A percentile compares a stretch with the other conserved stretches of the same genome.
These are phyloP conservation scores for Brachionus rubens DNA, from an alignment of 1,140 invertebrate genomes.

Conservation along the genomic window DNA sequence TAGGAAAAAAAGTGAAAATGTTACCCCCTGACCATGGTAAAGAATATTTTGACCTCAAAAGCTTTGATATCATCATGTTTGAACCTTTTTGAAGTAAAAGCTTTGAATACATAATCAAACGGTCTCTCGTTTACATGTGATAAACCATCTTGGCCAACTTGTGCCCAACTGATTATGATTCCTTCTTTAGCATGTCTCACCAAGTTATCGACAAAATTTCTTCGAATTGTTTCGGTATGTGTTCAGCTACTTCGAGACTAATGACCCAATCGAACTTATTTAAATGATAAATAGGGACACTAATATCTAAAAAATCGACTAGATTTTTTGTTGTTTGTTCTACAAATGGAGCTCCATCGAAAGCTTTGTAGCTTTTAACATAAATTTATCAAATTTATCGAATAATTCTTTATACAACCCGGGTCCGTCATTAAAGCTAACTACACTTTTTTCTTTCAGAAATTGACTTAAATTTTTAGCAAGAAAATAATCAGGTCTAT, in stretches of 20 bases:
- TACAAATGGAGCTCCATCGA: slow-evolving; percentile 29
- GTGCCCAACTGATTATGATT: slow-evolving; percentile 27
- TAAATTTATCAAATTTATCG: neutral
- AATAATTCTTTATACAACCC: slow-evolving; percentile 13
- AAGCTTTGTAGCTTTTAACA: slow-evolving; percentile 11
- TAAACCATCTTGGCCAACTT: neutral
- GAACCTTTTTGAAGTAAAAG: neutral
- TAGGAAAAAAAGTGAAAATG: too few species aligned
- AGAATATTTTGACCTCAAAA: neutral
- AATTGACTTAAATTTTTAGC: neutral
- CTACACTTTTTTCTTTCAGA: neutral
- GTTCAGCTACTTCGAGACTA: slow-evolving; percentile 28
- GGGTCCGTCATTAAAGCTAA: slow-evolving; percentile 33
- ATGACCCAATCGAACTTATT: slow-evolving; percentile 24
- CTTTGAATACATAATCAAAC: neutral
- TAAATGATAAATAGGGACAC: slow-evolving; percentile 25
- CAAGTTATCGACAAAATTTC: neutral
- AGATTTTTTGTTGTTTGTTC: neutral
- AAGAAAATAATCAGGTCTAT: slow-evolving; percentile 1
- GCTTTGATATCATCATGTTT: neutral
- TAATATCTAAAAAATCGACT: slow-evolving; percentile 26
- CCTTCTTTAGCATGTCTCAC: slow-evolving; percentile 2
- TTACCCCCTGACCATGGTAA: too few species aligned
- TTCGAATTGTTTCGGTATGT: slow-evolving; percentile 26
- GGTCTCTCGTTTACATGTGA: neutral